phyloP scores from a whole-genome alignment of 2,888 invertebrate genomes.

The Trissolcus brochymenae region DNA sequence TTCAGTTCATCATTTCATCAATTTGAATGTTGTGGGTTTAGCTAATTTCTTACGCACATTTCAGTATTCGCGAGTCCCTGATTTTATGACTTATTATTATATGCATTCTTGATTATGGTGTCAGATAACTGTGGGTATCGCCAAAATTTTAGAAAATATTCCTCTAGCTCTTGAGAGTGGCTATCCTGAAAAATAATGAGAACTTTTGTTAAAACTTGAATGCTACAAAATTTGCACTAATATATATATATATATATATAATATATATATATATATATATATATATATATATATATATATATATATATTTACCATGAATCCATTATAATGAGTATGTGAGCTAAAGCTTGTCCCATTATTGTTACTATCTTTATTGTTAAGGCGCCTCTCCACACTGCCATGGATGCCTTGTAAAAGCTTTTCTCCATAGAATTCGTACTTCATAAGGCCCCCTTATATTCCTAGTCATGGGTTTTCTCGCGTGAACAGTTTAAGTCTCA shows the following conservation, averaged over 20 bases:
- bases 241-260: no score
- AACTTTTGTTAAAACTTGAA: no score
- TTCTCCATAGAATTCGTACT: conserved; percentile 48
- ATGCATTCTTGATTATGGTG: conserved; percentile 28
- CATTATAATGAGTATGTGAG: background rate
- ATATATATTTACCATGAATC: conserved; percentile 28
- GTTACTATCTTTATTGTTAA: conserved; percentile 52
- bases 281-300: no score
- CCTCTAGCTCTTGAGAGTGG: conserved; percentile 19
- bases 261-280: no score
- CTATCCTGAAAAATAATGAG: conserved; percentile 26
- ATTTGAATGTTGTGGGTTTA: conserved; percentile 9
- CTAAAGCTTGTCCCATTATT: conserved; percentile 18
- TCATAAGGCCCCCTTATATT: conserved; percentile 56
- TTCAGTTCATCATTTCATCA: conserved; percentile 4
- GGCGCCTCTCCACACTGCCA: conserved; percentile 35
- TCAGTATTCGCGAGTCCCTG: conserved; percentile 28
- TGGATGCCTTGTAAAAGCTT: conserved; percentile 35
- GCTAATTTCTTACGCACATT: conserved; percentile 25
- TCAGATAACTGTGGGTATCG: conserved; percentile 22
- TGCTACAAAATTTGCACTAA: no score
- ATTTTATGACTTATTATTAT: conserved; percentile 20
- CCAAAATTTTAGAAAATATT: conserved; percentile 42
- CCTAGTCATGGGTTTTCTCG: conserved; percentile 40
- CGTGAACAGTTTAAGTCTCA: conserved; percentile 30